Percentiles rank a stretch among this genome's conserved stretches.
Conservation (phyloP, 2,888 invertebrate genomes). For the Sicus ferrugineus region DNA sequence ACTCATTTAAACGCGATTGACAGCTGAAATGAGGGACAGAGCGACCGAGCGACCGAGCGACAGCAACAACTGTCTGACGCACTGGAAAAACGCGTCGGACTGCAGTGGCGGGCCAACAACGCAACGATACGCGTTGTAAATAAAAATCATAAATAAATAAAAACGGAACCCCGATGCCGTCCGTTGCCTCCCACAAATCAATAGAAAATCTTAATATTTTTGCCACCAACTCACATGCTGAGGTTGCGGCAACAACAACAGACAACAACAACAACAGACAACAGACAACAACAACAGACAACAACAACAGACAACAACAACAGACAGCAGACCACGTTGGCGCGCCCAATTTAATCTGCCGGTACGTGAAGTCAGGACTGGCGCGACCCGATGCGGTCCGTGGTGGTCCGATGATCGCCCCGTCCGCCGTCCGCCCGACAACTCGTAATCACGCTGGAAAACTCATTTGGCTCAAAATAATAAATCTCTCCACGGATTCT, state of each 20-base stretch:
- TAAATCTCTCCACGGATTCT: slow-evolving; percentile 20
- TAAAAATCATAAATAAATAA: slow-evolving; percentile 9
- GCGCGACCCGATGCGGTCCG: too few relatives aligned
- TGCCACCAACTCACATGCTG: background rate
- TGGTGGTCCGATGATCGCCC: too few relatives aligned
- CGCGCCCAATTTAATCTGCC: background rate
- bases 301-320: background rate
- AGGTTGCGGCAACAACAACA: background rate
- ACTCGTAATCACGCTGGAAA: slow-evolving; percentile 24
- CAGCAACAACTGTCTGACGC: background rate
- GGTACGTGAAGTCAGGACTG: background rate
- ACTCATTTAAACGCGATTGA: background rate
- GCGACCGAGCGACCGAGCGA: background rate
- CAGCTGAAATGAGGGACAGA: background rate
- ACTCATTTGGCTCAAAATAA: slow-evolving; percentile 28
- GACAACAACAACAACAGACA: background rate
- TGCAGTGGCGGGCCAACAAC: background rate
- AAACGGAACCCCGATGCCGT: background rate
- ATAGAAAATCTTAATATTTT: background rate
- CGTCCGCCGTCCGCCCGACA: background rate
- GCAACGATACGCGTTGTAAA: slow-evolving; percentile 7
- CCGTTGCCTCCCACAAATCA: slow-evolving; percentile 13
- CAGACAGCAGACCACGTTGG: background rate
- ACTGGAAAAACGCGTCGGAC: background rate
- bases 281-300: background rate